phyloP scores from a whole-genome alignment of 2,888 invertebrate genomes.

The Arrhopalites spinosus region DNA sequence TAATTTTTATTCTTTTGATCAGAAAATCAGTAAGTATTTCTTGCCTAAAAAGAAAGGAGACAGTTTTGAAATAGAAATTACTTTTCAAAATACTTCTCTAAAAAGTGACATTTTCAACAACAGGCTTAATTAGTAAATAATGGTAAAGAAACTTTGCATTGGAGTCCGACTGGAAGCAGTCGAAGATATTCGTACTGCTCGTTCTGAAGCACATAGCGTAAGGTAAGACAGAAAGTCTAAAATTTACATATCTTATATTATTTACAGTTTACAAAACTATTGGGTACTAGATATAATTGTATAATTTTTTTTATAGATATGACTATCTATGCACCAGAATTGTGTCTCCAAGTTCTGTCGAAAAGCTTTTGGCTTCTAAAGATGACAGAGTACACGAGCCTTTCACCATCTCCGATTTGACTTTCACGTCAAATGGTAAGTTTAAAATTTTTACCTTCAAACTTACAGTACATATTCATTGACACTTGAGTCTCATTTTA shows the following conservation, averaged over 20 bases:
- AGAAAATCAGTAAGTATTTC: too few species aligned
- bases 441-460: too few species aligned
- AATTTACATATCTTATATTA: neutral
- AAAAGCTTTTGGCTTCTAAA: constrained; percentile 7
- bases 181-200: constrained; percentile 12
- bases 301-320: constrained; percentile 32
- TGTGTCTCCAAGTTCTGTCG: constrained; percentile 9
- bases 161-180: constrained; percentile 38
- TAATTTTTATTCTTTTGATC: too few species aligned
- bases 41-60: too few species aligned
- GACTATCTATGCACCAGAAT: constrained; percentile 41
- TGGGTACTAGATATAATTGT: neutral
- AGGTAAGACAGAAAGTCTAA: neutral
- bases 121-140: constrained; percentile 9
- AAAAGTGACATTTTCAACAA: too few species aligned
- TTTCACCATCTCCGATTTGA: constrained; percentile 48
- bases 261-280: neutral
- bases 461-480: too few species aligned
- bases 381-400: constrained; percentile 30
- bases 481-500: neutral
- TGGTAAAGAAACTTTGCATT: constrained; percentile 40
- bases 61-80: too few species aligned
- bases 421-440: constrained; percentile 21
- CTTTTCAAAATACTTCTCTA: too few species aligned
- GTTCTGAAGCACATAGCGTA: neutral